phyloP scores from a whole-genome alignment of 1,140 invertebrate species.

The Sitobion miscanthi region DNA sequence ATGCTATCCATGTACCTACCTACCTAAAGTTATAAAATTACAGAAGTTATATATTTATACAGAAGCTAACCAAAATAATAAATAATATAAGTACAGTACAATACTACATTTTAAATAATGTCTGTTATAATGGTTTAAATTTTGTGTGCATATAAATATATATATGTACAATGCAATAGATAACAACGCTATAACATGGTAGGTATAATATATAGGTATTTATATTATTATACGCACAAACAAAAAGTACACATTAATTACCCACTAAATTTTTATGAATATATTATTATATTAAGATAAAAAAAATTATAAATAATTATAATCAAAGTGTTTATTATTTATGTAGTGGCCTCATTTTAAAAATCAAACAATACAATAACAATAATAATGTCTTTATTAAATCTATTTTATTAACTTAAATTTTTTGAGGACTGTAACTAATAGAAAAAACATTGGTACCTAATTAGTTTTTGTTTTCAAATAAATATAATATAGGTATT shows the following conservation, averaged over 20 bases:
- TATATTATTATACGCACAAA: neutral
- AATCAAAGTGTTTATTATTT: neutral
- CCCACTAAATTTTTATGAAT: neutral
- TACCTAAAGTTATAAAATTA: too few relatives aligned
- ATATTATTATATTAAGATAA: slow-evolving; percentile 8
- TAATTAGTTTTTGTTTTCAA: neutral
- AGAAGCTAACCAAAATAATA: neutral
- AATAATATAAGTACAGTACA: neutral
- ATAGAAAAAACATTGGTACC: neutral
- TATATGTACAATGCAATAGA: too few relatives aligned
- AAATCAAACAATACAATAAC: neutral
- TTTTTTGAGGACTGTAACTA: neutral
- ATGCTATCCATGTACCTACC: too few relatives aligned
- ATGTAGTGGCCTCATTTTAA: neutral
- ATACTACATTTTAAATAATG: neutral
- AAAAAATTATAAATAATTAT: neutral
- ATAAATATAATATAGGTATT: neutral
- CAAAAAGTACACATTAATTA: neutral
- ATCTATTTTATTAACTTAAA: neutral
- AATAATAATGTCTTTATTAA: neutral
- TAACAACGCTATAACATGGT: too few relatives aligned
- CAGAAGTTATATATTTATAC: too few relatives aligned
- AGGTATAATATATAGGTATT: too few relatives aligned
- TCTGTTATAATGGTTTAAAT: neutral
- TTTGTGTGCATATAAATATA: neutral